phyloP scores from a whole-genome alignment of 2,113 vertebrate species.

The Cyphomyrus plagiostoma region DNA sequence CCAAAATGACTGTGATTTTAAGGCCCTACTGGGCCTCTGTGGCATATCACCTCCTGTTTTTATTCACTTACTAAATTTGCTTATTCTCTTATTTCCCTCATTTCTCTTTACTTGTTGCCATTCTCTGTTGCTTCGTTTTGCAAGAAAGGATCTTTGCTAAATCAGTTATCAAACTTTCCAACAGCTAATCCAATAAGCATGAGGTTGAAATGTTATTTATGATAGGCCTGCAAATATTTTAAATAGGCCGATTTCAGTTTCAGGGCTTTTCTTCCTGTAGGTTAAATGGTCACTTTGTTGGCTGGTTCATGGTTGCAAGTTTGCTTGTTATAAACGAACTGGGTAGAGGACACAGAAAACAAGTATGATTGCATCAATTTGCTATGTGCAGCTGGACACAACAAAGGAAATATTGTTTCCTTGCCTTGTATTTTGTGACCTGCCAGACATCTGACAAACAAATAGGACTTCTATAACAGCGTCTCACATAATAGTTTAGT shows the following conservation, averaged over 20 bases:
- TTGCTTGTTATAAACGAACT: neutral
- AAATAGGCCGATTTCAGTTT: neutral
- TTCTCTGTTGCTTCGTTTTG: neutral
- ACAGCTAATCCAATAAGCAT: neutral
- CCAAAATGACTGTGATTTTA: neutral
- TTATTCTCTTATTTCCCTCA: neutral
- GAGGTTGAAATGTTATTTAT: neutral
- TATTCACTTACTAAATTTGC: neutral
- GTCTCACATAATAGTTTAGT: neutral
- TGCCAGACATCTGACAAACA: neutral
- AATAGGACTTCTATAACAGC: neutral
- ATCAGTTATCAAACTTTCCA: neutral
- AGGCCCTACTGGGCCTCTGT: neutral
- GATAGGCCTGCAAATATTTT: neutral
- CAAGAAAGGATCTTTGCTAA: neutral
- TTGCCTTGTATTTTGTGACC: neutral
- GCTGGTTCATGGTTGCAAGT: neutral
- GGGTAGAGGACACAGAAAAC: neutral
- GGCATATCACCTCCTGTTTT: neutral
- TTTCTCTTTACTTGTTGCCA: neutral
- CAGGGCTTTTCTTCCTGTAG: neutral
- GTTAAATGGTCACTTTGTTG: neutral
- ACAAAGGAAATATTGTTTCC: constrained; percentile 1
- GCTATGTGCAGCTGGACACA: neutral
- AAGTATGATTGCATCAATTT: neutral